Base-by-base conservation (phyloP, 1,140 invertebrate genomes). In the Procambarus clarkii region DNA sequence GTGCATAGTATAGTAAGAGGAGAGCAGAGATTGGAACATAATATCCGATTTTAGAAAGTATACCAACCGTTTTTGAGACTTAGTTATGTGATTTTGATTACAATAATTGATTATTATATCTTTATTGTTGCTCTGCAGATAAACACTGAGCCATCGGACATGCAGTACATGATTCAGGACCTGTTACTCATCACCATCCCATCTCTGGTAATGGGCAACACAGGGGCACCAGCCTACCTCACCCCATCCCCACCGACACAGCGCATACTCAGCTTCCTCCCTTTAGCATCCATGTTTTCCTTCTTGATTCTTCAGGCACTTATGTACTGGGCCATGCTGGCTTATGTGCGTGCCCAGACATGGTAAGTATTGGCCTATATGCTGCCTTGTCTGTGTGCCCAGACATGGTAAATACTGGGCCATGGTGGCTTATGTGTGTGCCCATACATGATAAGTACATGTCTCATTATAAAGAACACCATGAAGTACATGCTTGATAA, bases 221-320 rank as follows among this genome's bases (percentile, higher is more conserved):
- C 94, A 3, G 92, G 92, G 13, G 93, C 94, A 44, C 92, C 93
- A 84, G 48, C 91, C 11, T 71, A 80, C n/a, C 88, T 94, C 8
- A 88, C 92, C 0, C 88, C 92, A 74, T 71, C 82, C 21, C 90
- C 85, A 60, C 94, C 94, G 1, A 93, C 92, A 0, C 88, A 92
- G 48, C 93, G 93, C 44, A 92, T 94, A 11, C 91, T 94, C 45
- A 93, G 93, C 85, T 93, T 94, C 45, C 76, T 94, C 9, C 93
- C 94, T 21, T 92, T 94, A 79, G 92, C 94, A 45, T 94, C 94
- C 18, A 93, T 94, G 44, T 93, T 94, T n/a, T 93, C 93, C 45
- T 94, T 94, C 85, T 87, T 94, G 13, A 46, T 93, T n/a, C 84
- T 94, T n/a, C 94, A 94, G 88, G 88, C 93, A 11, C 48, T 92